Evolutionary conservation across 2,113 vertebrate species (phyloP).

Genomic region (Macheiramphus alcinus): DNA sequence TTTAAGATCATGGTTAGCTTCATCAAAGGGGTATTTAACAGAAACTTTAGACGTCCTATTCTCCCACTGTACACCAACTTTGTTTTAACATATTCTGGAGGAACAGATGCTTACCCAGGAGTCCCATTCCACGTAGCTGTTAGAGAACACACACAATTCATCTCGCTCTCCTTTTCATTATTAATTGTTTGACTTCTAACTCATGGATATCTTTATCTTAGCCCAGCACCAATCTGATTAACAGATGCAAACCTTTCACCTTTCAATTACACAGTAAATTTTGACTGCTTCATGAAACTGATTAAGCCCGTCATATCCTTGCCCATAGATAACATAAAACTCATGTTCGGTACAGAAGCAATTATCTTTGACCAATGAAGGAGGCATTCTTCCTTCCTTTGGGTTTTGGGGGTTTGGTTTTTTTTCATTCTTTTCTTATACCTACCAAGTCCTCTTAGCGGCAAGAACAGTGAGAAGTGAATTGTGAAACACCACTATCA

Average conservation of each 20-base stretch:
- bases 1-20: neutral
- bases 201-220: slow-evolving; percentile 8
- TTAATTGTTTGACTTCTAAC: neutral
- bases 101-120: neutral
- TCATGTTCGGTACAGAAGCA: neutral
- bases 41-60: neutral
- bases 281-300: slow-evolving; percentile 14
- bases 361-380: neutral
- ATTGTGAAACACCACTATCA: neutral
- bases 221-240: neutral
- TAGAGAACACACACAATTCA: neutral
- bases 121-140: neutral
- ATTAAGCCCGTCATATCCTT: slow-evolving; percentile 9
- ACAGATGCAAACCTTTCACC: neutral
- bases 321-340: neutral
- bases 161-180: neutral
- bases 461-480: neutral
- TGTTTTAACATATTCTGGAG: neutral
- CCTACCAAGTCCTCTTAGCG: neutral
- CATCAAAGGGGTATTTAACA: neutral
- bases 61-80: neutral
- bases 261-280: slow-evolving; percentile 22
- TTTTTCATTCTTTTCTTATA: neutral
- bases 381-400: neutral
- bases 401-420: neutral